Conservation (phyloP, 2,113 vertebrate species). For the Orcinus orca region DNA sequence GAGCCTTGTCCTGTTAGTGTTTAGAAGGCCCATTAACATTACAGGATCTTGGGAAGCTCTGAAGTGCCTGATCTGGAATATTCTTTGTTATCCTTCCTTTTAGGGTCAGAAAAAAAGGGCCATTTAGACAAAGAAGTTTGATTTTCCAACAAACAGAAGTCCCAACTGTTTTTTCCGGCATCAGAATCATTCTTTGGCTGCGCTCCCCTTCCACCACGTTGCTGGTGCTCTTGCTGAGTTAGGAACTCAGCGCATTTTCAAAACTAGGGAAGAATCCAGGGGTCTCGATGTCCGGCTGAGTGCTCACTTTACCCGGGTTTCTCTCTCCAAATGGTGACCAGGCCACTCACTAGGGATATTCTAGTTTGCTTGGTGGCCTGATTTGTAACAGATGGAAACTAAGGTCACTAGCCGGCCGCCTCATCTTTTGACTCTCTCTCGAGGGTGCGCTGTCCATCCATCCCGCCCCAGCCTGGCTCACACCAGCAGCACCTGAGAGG, state of each 20-base stretch:
- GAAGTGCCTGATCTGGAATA: slow-evolving; percentile 21
- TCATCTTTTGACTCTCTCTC: neutral
- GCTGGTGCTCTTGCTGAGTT: neutral
- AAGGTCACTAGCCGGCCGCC: neutral
- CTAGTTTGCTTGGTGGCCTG: neutral
- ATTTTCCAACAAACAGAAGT: neutral
- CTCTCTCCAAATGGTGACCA: neutral
- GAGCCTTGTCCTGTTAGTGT: neutral
- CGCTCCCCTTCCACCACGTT: neutral
- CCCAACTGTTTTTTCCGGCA: neutral
- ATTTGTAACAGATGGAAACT: neutral
- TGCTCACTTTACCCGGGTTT: neutral
- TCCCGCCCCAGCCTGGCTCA: neutral
- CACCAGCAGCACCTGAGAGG: slow-evolving; percentile 7
- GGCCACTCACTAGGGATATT: neutral
- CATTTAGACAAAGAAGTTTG: neutral
- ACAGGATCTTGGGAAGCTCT: neutral
- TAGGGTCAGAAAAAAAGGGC: neutral
- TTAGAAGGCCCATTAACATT: neutral
- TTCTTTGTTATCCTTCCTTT: slow-evolving; percentile 13
- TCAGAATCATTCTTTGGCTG: neutral
- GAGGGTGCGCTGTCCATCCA: fast-evolving
- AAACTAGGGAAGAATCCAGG: neutral
- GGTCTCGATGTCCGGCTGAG: neutral
- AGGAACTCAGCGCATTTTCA: neutral